Percentiles rank a stretch among this genome's conserved stretches.
Conservation (phyloP, 2,888 invertebrate species). For the Corbicula japonica region DNA sequence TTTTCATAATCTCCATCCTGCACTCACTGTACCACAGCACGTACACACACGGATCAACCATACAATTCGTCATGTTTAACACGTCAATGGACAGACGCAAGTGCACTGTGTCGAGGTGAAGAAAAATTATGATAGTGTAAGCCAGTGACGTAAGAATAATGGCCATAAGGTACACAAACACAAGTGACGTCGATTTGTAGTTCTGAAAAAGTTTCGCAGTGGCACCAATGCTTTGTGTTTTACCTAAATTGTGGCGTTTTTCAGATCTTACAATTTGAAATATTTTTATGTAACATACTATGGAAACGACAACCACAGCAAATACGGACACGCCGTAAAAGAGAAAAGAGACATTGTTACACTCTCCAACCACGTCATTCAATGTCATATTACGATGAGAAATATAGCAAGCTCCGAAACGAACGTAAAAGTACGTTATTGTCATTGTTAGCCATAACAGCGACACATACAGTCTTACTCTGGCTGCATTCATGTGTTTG, state of each 20-base stretch:
- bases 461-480: constrained; percentile 16
- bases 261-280: constrained; percentile 31
- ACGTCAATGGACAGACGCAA: constrained; percentile 28
- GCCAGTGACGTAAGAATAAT: constrained; percentile 26
- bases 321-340: constrained; percentile 28
- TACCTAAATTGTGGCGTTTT: not conserved
- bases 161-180: constrained; percentile 38
- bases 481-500: not conserved
- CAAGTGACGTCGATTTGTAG: constrained; percentile 43
- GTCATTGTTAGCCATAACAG: constrained; percentile 26
- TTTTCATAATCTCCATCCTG: constrained; percentile 36
- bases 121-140: constrained; percentile 21
- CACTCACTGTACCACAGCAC: constrained; percentile 41
- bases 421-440: constrained; percentile 29
- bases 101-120: constrained; percentile 9
- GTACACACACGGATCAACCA: constrained; percentile 35
- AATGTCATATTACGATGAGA: constrained; percentile 1
- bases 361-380: constrained; percentile 38
- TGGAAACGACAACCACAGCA: constrained; percentile 7
- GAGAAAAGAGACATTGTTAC: constrained; percentile 22
- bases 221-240: not conserved
- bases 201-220: constrained; percentile 12
- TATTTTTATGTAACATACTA: constrained; percentile 35
- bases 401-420: constrained; percentile 30
- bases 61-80: constrained; percentile 15